A percentile compares a stretch with the other conserved stretches of the same genome.
Evolutionary conservation across 2,888 invertebrate species (phyloP).

Genomic region (Blera fallax): DNA sequence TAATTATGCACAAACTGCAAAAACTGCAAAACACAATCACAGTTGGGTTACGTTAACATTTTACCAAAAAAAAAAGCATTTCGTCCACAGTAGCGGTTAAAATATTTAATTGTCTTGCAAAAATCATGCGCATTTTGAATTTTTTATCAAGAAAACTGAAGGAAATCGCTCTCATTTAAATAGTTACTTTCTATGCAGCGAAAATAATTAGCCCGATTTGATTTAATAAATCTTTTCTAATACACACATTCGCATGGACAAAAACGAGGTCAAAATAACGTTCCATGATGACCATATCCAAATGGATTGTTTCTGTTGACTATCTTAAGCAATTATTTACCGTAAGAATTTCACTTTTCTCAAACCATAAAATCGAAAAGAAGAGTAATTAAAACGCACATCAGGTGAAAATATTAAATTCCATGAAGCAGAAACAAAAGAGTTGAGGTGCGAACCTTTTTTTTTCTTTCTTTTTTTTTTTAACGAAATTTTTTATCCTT

Average conservation of each 20-base stretch:
- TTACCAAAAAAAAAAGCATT: too few relatives aligned
- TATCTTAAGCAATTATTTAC: constrained; percentile 1
- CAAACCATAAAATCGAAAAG: neutral
- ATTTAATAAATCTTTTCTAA: neutral
- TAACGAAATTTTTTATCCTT: neutral
- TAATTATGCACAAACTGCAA: too few relatives aligned
- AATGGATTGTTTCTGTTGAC: neutral
- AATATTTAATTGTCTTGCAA: too few relatives aligned
- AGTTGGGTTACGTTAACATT: too few relatives aligned
- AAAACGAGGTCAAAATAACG: constrained; percentile 27
- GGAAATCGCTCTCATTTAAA: neutral
- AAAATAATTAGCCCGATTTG: neutral
- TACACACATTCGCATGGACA: neutral
- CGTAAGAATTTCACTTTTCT: constrained; percentile 57
- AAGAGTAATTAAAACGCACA: neutral
- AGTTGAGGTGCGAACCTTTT: constrained; percentile 41
- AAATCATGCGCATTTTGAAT: too few relatives aligned
- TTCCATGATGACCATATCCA: constrained; percentile 9
- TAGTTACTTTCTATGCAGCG: neutral
- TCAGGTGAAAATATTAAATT: constrained; percentile 7
- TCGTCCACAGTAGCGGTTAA: too few relatives aligned
- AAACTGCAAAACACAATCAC: too few relatives aligned
- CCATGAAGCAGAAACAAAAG: constrained; percentile 32
- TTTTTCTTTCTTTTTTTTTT: neutral
- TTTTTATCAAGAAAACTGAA: too few relatives aligned